phyloP scores from a whole-genome alignment of 2,113 vertebrate species.

The Telmatochromis brachygnathus region DNA sequence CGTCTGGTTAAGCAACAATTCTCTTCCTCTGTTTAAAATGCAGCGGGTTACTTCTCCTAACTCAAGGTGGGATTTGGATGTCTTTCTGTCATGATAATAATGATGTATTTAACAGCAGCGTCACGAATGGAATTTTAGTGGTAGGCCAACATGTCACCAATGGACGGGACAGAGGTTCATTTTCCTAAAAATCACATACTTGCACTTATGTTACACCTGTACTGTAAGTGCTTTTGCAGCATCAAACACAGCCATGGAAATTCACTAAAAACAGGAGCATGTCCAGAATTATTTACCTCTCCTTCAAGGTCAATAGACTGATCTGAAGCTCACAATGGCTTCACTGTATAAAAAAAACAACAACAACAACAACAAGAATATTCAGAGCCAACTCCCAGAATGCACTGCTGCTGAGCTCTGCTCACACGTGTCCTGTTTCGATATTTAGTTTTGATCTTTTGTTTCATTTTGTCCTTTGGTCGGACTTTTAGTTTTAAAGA shows the following conservation, averaged over 20 bases:
- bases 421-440: accelerated
- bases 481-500: neutral
- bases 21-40: neutral
- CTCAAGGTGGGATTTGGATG: neutral
- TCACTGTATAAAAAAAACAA: too few relatives aligned
- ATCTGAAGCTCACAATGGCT: neutral
- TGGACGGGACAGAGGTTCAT: neutral
- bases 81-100: neutral
- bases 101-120: neutral
- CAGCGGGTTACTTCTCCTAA: neutral
- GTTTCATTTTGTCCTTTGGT: neutral
- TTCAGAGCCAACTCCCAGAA: neutral
- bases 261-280: neutral
- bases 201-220: neutral
- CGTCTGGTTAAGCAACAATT: neutral
- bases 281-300: neutral
- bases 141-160: neutral
- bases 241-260: neutral
- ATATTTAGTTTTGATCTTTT: neutral
- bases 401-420: neutral
- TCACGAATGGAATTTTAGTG: neutral
- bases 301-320: neutral
- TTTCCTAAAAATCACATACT: neutral
- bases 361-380: neutral
- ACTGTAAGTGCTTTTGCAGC: neutral